phyloP scores from a whole-genome alignment of 2,113 vertebrate species.

The Mystacornis crossleyi region DNA sequence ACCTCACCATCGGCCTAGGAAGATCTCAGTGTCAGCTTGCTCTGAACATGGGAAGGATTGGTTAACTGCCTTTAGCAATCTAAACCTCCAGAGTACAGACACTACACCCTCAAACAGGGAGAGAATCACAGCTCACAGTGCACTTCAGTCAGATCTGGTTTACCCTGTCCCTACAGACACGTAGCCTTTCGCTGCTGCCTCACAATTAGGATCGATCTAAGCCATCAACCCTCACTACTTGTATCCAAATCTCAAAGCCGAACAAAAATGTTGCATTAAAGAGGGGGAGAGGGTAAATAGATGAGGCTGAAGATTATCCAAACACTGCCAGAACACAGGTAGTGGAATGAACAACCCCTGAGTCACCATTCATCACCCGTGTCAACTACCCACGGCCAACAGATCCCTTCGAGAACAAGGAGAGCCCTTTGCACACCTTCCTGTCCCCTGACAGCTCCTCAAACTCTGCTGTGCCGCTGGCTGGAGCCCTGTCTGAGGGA shows the following conservation, averaged over 20 bases:
- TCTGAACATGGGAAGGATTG: constrained; percentile 50
- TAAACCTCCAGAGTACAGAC: neutral
- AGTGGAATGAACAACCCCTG: neutral
- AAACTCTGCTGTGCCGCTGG: neutral
- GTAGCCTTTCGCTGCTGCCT: neutral
- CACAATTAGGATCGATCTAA: neutral
- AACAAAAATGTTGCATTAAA: neutral
- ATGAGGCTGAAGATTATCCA: neutral
- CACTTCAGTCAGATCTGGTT: neutral
- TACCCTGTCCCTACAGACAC: neutral
- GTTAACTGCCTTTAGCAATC: constrained; percentile 46
- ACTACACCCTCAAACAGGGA: neutral
- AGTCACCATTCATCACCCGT: neutral
- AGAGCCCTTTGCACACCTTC: neutral
- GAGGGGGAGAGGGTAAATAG: neutral
- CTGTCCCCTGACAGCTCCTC: neutral
- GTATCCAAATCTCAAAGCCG: neutral
- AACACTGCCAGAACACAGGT: neutral
- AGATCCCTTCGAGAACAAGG: neutral
- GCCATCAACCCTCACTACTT: neutral
- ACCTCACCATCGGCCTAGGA: neutral
- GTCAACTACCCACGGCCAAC: neutral
- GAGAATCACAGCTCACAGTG: neutral
- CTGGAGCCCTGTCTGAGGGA: neutral
- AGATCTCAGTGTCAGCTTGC: neutral